Evolutionary conservation across 2,888 invertebrate species (phyloP).

Genomic region (Caenorhabditis sinica): DNA sequence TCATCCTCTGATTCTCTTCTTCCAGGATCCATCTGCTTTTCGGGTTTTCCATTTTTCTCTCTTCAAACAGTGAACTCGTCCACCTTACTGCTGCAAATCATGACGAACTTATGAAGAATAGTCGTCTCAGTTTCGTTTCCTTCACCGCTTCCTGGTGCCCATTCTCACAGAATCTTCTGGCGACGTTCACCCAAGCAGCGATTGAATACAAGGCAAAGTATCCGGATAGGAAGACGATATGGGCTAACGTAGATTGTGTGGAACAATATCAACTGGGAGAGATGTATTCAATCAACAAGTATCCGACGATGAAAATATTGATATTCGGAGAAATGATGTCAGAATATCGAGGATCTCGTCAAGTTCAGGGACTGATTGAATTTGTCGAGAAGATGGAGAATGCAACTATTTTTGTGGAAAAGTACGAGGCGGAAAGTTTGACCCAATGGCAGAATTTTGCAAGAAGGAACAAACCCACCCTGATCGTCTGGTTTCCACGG

Average conservation of each 20-base stretch:
- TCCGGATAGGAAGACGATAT: conserved; percentile 51
- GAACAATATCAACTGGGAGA: neutral
- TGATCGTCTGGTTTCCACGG: conserved; percentile 58
- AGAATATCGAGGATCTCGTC: conserved; percentile 50
- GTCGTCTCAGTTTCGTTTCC: conserved; percentile 47
- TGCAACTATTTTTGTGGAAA: conserved; percentile 25
- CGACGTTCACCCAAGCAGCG: conserved; percentile 15
- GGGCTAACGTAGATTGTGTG: conserved; percentile 57
- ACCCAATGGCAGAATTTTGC: conserved; percentile 44
- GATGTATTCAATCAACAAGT: conserved; percentile 22
- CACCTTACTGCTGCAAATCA: conserved; percentile 24
- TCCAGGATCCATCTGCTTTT: conserved; percentile 25
- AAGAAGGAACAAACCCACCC: conserved; percentile 32
- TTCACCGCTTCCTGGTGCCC: conserved; percentile 59
- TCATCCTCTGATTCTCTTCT: neutral
- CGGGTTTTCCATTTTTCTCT: neutral
- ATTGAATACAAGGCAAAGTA: conserved; percentile 29
- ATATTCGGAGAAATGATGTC: conserved; percentile 46
- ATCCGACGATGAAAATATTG: conserved; percentile 61
- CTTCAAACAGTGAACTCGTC: conserved; percentile 5
- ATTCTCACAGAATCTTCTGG: conserved; percentile 18
- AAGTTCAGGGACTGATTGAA: conserved; percentile 16
- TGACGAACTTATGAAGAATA: conserved; percentile 42
- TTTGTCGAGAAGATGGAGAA: conserved; percentile 52
- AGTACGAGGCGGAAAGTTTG: conserved; percentile 44